Evolutionary conservation across 2,797 vertebrate genomes (phyloP).

Genomic region (Potorous gilbertii): DNA sequence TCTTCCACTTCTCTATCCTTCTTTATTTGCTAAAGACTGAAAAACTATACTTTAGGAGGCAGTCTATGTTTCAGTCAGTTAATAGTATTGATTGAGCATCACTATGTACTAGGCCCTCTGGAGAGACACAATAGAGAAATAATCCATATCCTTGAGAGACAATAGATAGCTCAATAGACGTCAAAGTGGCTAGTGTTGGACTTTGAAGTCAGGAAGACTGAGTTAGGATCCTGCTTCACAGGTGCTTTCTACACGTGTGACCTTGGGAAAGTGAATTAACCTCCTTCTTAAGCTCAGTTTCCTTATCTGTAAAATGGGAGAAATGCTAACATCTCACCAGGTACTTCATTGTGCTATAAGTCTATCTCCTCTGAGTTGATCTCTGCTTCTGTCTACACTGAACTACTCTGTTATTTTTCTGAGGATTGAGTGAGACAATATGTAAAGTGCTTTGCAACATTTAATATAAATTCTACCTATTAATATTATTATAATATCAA

Average conservation of each 20-base stretch:
- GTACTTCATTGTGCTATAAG: background rate
- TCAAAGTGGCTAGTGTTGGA: background rate
- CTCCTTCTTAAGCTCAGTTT: background rate
- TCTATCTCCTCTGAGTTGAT: background rate
- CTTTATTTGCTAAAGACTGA: background rate
- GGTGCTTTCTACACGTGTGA: background rate
- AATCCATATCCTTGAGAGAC: background rate
- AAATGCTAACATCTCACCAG: background rate
- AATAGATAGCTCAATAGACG: background rate
- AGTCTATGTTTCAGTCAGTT: background rate
- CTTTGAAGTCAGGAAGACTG: background rate
- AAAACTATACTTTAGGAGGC: background rate
- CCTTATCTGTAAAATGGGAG: background rate
- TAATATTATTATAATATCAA: background rate
- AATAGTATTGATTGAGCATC: background rate
- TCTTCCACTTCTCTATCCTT: background rate
- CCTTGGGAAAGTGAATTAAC: background rate
- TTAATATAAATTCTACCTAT: background rate
- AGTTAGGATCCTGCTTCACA: background rate
- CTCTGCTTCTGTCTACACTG: background rate
- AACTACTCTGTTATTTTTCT: background rate
- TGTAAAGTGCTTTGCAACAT: background rate
- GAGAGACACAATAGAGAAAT: background rate
- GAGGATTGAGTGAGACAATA: background rate
- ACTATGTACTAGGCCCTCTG: background rate